Evolutionary conservation across 1,140 invertebrate genomes (phyloP), one percentile per base, ranked within the genome.

Genomic region (Artemia franciscana): DNA sequence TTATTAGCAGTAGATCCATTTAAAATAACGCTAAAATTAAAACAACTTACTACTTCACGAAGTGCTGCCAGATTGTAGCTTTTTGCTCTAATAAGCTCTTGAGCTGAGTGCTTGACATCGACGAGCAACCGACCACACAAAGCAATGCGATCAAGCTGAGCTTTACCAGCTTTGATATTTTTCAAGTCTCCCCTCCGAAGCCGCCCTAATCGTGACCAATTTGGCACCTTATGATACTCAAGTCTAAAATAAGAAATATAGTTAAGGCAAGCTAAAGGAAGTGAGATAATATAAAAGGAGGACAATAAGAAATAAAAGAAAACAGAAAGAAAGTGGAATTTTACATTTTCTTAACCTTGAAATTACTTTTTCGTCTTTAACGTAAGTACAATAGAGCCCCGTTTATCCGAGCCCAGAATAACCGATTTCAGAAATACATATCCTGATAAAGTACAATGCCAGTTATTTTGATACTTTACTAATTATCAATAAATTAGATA

Each of bases 21-120:
- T n/a, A n/a, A n/a, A n/a, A n/a, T n/a, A n/a, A n/a, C n/a, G n/a
- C n/a, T n/a, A n/a, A 39, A n/a, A 39, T 23, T 27, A n/a, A 5
- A 60, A 27, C 39, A 30, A 26, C 65, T 57, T 27, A 80, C 81
- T 63, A 82, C 81, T 56, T 79, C 77, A 63, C 85, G 85, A 0
- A 98, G 75, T 23, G 89, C 84, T 58, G 83, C 82, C 5, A 98
- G 76, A 73, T 98, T 92, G 70, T 92, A 98, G 70, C 86, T 92
- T 68, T 88, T 80, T 25, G 85, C 82, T 68, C 85, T 81, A 26
- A 98, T 86, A 3, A 97, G 78, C 77, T 98, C 94, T 77, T 88
- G 90, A 0, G 92, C 86, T 2, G 90, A 91, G 51, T 88, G 77
- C 76, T 92, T 91, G 3, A 95, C 81, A 74, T 98, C 94, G 72